Conservation (phyloP, 1,140 invertebrate species). For the Hyles euphorbiae region DNA sequence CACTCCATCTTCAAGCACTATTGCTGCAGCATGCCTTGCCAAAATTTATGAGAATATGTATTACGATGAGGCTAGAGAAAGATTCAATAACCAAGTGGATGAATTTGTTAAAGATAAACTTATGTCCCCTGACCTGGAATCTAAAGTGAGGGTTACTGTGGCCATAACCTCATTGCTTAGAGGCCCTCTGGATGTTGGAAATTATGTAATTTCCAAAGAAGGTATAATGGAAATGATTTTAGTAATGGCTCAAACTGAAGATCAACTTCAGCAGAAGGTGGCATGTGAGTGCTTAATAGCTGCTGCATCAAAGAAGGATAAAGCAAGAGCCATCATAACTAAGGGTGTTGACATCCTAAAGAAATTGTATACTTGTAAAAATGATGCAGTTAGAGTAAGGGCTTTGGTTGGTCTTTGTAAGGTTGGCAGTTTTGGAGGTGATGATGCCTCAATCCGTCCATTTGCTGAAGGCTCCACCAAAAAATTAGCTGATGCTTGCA, state of each 20-base stretch:
- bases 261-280: slow-evolving; percentile 91
- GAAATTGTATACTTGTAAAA: slow-evolving; percentile 92
- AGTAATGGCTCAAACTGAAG: slow-evolving; percentile 94
- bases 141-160: slow-evolving; percentile 91
- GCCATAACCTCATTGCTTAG: slow-evolving; percentile 93
- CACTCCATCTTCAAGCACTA: slow-evolving; percentile 89
- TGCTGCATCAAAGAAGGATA: slow-evolving; percentile 98
- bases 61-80: slow-evolving; percentile 88
- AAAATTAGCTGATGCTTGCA: slow-evolving; percentile 96
- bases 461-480: slow-evolving; percentile 96
- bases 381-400: slow-evolving; percentile 92
- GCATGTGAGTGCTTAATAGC: slow-evolving; percentile 97
- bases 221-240: slow-evolving; percentile 98
- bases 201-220: slow-evolving; percentile 91
- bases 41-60: slow-evolving; percentile 96
- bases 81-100: slow-evolving; percentile 87
- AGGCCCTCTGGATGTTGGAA: slow-evolving; percentile 96
- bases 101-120: slow-evolving; percentile 93
- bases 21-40: slow-evolving; percentile 91
- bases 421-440: slow-evolving; percentile 96
- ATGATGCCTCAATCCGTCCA: slow-evolving; percentile 93
- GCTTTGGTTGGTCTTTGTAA: slow-evolving; percentile 97
- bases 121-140: slow-evolving; percentile 90
- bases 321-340: slow-evolving; percentile 92
- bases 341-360: slow-evolving; percentile 97